Evolutionary conservation across 2,888 invertebrate genomes (phyloP), one percentile per base, ranked within the genome.

Genomic region (Meteorus colon): DNA sequence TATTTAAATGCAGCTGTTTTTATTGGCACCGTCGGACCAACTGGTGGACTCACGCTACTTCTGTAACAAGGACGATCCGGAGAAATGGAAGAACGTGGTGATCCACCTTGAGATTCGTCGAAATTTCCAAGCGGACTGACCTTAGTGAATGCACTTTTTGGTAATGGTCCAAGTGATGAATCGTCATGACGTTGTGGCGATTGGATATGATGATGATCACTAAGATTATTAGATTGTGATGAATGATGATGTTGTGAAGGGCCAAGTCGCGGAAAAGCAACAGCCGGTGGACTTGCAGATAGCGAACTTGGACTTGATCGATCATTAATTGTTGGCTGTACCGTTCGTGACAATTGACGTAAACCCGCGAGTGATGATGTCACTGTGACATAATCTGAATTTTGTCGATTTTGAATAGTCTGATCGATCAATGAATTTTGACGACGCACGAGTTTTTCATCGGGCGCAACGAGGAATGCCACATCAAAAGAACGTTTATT

Each of bases 401-500:
- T 73, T 34, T 73, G 76, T 5, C 41, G 62, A 41, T 68, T 68
- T 68, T 76, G 77, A 74, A 72, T 80, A 92, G 90, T 78, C 92
- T 92, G 67, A 63, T 72, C 72, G 48, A 72, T n/a, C 31, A 19
- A n/a, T 55, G 55, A 31, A 51, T 90, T 91, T 80, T 92, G 92
- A 82, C 93, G 93, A 66, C 93, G 92, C 72, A 94, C 94, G 66
- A 95, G 89, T 84, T 95, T 95, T 79, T 96, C 96, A 86, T 96
- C 96, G 1, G 96, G 96, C 89, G 96, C 94, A 92, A 97, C 96
- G 34, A 97, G 90, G 84, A 97, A 97, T 0, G 97, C 97, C 12
- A 97, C 97, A 88, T 97, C 97, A 87, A 97, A 97, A 0, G 96
- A 95, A 19, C 97, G 91, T 85, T 97, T 97, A n/a, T 89, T 81